Percentiles rank a stretch among this genome's conserved stretches.
Evolutionary conservation across 2,797 vertebrate genomes (phyloP).

Genomic region (Garrulus glandarius): DNA sequence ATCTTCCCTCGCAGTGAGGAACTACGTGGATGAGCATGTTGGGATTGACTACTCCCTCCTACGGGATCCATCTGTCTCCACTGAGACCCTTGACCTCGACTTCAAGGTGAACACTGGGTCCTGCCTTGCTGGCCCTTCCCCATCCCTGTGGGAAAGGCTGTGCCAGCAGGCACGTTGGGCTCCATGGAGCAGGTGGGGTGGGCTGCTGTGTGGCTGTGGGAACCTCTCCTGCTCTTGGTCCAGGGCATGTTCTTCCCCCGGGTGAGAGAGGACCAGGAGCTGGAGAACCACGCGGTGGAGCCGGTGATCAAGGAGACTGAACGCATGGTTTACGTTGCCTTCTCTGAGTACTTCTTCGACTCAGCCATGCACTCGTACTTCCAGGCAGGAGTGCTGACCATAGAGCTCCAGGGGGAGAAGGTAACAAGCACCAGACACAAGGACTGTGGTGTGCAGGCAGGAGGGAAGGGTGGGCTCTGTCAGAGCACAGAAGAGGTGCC

Average conservation of each 20-base stretch:
- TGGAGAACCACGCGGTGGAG: slow-evolving; percentile 81
- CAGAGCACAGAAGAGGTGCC: too few species aligned
- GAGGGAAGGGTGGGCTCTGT: background rate
- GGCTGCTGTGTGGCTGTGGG: fast-evolving
- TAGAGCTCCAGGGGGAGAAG: slow-evolving; percentile 83
- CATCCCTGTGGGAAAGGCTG: background rate
- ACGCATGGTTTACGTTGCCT: slow-evolving; percentile 92
- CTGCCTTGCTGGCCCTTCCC: background rate
- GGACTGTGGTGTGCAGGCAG: fast-evolving
- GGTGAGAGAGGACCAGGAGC: slow-evolving; percentile 63
- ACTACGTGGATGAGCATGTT: slow-evolving; percentile 82
- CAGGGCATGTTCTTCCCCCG: slow-evolving; percentile 89
- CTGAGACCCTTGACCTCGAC: slow-evolving; percentile 85
- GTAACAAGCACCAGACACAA: slow-evolving; percentile 30
- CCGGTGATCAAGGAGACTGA: slow-evolving; percentile 84
- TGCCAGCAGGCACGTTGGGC: fast-evolving
- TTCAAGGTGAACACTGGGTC: slow-evolving; percentile 81
- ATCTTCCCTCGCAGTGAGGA: slow-evolving; percentile 72
- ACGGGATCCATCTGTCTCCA: slow-evolving; percentile 81
- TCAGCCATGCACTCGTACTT: slow-evolving; percentile 90
- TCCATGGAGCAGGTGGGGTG: background rate
- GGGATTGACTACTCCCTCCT: slow-evolving; percentile 95
- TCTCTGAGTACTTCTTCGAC: slow-evolving; percentile 95
- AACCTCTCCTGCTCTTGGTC: background rate
- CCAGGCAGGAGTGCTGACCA: slow-evolving; percentile 81